Conservation (phyloP, 2,797 vertebrate species). For the Sphenopsis melanotis region DNA sequence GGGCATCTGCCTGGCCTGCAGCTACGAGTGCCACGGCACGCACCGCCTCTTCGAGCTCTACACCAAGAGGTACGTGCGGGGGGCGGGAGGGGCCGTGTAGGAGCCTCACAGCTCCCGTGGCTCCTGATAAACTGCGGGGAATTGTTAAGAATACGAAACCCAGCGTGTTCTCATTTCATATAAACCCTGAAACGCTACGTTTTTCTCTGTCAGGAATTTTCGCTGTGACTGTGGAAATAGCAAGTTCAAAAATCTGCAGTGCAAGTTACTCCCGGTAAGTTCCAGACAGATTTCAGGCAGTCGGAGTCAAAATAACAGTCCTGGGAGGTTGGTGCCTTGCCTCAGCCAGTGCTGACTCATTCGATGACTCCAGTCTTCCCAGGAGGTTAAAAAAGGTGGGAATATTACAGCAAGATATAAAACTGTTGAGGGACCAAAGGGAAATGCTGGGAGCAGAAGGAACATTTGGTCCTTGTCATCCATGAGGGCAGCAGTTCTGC, state of each 20-base stretch:
- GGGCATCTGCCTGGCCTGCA: constrained; percentile 86
- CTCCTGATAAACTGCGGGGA: background rate
- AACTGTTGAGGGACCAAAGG: background rate
- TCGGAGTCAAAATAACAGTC: background rate
- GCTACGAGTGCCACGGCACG: constrained; percentile 93
- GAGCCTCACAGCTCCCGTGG: background rate
- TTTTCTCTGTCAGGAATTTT: constrained; percentile 75
- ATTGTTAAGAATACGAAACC: background rate
- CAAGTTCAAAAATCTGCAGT: constrained; percentile 89
- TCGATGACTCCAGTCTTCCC: background rate
- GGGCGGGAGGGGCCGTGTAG: background rate
- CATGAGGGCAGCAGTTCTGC: background rate
- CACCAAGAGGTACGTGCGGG: constrained; percentile 85
- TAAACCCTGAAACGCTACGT: background rate
- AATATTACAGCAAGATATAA: background rate
- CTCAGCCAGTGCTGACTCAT: background rate
- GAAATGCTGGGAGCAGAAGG: background rate
- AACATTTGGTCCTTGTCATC: background rate
- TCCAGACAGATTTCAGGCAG: background rate
- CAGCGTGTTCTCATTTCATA: background rate
- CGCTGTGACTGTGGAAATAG: constrained; percentile 91
- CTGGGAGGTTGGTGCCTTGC: background rate
- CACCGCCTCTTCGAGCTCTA: constrained; percentile 94
- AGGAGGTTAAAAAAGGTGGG: background rate
- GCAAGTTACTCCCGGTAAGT: constrained; percentile 90